Evolutionary conservation across 1,140 invertebrate species (phyloP), one percentile per base, ranked within the genome.

Genomic region (Halictus rubicundus): DNA sequence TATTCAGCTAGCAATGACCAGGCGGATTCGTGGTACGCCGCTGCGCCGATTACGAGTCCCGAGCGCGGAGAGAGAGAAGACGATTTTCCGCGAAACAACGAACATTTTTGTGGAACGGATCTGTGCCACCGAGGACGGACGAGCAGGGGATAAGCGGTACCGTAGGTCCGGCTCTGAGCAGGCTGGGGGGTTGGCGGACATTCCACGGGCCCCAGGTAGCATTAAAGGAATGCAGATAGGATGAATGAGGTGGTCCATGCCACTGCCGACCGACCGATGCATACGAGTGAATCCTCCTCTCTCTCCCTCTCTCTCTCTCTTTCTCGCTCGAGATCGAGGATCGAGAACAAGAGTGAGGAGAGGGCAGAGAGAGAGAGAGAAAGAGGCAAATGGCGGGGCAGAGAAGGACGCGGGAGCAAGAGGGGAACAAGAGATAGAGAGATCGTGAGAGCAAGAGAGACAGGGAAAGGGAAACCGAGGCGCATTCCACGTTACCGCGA

Each of bases 161-260:
- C 80, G 80, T 85, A 86, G 73, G 83, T 86, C 83, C 85, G 80
- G 85, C 81, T 86, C 73, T 85, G 39, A 69, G 69, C 54, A 60
- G 85, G 37, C 71, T 54, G 72, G 57, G 74, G 61, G 72, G 77
- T 80, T 70, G 72, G 27, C 78, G 80, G 71, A 87, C 88, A 92
- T 92, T 92, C 90, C 90, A 91, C 74, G 83, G 88, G 86, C 84
- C 87, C 89, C 91, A 92, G 91, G 91, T 92, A 91, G 91, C 90
- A 89, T 88, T 83, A 87, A 84, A 88, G 91, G 91, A 92, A 92
- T 92, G 91, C 88, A 92, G 91, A 91, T 92, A 87, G 89, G 88
- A 91, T 92, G 91, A 92, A 92, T 92, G 91, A 91, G 89, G 89
- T 89, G 88, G 90, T 90, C 89, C 90, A 83, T 86, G 89, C 87